Evolutionary conservation across 2,888 invertebrate species (phyloP), one percentile per base, ranked within the genome.

Genomic region (Artemia sinica): DNA sequence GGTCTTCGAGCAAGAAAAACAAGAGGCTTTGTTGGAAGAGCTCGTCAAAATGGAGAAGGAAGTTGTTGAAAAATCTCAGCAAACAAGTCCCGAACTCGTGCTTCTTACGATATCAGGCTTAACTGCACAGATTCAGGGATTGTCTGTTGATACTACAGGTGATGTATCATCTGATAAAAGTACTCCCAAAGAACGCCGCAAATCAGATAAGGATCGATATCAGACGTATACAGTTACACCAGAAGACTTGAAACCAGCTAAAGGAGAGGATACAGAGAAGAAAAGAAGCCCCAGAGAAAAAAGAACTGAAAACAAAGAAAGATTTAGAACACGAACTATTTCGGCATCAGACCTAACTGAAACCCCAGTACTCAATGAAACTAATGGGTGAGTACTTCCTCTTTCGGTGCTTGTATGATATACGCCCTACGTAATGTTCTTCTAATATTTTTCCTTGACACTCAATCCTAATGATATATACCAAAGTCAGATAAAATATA

Each of bases 201-300:
- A 83, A 74, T 84, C 86, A 52, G 84, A 87, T 2, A 87, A 88
- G 75, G 89, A 91, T 74, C 83, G 91, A 73, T 87, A 85, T 75
- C 85, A 87, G 77, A 87, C 87, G 0, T 86, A 85, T 12, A 74
- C 74, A 12, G 67, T 72, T n/a, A 63, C 75, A 79, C 50, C 41
- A 18, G 68, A 66, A 41, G 68, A 65, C 66, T 63, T 14, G 41
- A 66, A 68, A 41, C 50, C 68, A 12, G 68, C 65, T 12, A 67
- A 67, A 10, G 65, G 65, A n/a, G 66, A n/a, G 12, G 69, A 69
- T 49, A 28, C n/a, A 58, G 63, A 58, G 10, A 58, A 58, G 11
- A 58, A 67, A 73, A 81, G 80, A 73, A 80, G 81, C 0, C 78
- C 79, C 72, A 82, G 82, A 75, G 84, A 83, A 74, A 82, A 82